phyloP scores from a whole-genome alignment of 2,797 vertebrate species.

The Liparis tanakae region DNA sequence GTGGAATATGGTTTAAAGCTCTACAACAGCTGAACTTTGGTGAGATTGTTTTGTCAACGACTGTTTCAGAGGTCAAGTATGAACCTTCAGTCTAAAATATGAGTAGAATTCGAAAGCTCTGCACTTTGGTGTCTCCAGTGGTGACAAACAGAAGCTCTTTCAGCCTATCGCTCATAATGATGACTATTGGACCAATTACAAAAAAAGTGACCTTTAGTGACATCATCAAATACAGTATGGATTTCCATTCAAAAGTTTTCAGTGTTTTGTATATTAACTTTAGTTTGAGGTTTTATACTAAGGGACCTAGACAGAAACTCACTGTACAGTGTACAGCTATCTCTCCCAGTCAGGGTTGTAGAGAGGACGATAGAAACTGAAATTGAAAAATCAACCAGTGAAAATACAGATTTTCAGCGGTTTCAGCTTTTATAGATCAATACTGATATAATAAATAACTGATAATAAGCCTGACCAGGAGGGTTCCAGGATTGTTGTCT shows the following conservation, averaged over 20 bases:
- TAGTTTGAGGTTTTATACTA: neutral
- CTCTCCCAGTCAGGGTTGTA: neutral
- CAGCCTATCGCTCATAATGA: neutral
- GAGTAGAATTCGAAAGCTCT: too few species aligned
- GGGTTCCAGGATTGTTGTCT: neutral
- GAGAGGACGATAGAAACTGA: conserved; percentile 31
- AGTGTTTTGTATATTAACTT: neutral
- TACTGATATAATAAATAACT: too few species aligned
- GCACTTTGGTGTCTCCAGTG: too few species aligned
- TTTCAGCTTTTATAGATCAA: neutral
- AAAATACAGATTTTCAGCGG: neutral
- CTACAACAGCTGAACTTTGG: too few species aligned
- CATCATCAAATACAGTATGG: neutral
- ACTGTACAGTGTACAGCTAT: neutral
- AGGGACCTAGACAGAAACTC: conserved; percentile 21
- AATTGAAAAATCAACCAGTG: neutral
- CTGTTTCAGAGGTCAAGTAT: too few species aligned
- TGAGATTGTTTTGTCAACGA: too few species aligned
- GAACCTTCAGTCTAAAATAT: too few species aligned
- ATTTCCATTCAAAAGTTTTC: neutral
- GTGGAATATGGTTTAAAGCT: too few species aligned
- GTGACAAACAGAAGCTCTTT: neutral
- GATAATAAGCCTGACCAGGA: neutral
- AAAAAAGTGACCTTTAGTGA: neutral
- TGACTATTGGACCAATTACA: neutral